Evolutionary conservation across 2,888 invertebrate genomes (phyloP), one percentile per base, ranked within the genome.

Genomic region (Zaprionus bogoriensis): DNA sequence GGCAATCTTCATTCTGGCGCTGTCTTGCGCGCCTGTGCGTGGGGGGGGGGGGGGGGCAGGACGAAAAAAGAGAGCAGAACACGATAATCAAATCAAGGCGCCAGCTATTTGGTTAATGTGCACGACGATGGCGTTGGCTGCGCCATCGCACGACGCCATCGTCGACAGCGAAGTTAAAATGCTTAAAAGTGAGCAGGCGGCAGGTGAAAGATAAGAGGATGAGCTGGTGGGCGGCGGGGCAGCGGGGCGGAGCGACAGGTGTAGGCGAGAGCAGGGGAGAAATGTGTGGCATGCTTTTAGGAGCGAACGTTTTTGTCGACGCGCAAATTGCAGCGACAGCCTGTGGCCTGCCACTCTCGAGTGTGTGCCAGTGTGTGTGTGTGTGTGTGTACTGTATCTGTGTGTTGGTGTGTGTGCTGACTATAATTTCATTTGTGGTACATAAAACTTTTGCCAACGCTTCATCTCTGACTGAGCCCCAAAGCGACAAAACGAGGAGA

Each of bases 21-120:
- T n/a, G n/a, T n/a, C n/a, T 47, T 72, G 53, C 51, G 50, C n/a
- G n/a, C n/a, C n/a, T n/a, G n/a, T n/a, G n/a, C n/a, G n/a, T n/a
- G n/a, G n/a, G 51, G 32, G 3, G 17, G 14, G 3, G 4, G 17
- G 17, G 2, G 17, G 3, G 3, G 3, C 7, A 7, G 30, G 32
- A 25, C 54, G 52, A 53, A 36, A 46, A 12, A 10, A 22, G n/a
- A 19, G 4, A 10, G 38, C 5, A 51, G 59, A 70, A 76, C 73
- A 81, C 74, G 77, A 81, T 83, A 83, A 83, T 83, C 84, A 86
- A 83, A 83, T 83, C 84, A 83, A 81, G 86, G 79, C 78, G 63
- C 84, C 74, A 83, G 81, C 84, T 77, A 83, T 83, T 86, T 83
- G 81, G 84, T 84, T 83, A 83, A 86, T 83, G 84, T 83, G 77